phyloP scores from a whole-genome alignment of 2,797 vertebrate genomes.

The Darevskia mixta region DNA sequence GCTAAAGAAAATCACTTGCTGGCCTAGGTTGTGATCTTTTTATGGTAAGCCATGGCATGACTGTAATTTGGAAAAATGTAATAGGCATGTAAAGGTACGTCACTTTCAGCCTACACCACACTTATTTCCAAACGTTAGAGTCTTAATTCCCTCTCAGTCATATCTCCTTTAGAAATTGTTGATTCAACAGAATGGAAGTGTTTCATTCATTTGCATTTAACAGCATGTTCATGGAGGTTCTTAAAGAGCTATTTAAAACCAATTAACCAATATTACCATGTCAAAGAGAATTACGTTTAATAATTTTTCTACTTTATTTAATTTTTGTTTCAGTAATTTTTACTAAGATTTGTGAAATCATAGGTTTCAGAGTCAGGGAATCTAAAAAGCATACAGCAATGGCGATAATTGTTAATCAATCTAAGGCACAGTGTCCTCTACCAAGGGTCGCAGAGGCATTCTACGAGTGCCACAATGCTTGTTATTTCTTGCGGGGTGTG shows the following conservation, averaged over 20 bases:
- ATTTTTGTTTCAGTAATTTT: constrained; percentile 56
- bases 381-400: constrained; percentile 55
- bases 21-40: no score
- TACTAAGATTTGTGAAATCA: constrained; percentile 44
- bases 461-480: not conserved
- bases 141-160: constrained; percentile 15
- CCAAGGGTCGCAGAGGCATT: not conserved
- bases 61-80: not conserved
- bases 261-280: constrained; percentile 70
- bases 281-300: constrained; percentile 65
- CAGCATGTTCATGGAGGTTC: constrained; percentile 46
- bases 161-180: constrained; percentile 57
- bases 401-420: constrained; percentile 8
- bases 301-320: constrained; percentile 56
- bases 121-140: constrained; percentile 23
- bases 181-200: constrained; percentile 67
- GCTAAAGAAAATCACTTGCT: not conserved
- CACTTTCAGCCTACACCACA: not conserved
- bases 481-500: no score
- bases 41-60: not conserved
- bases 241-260: constrained; percentile 61
- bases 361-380: constrained; percentile 40
- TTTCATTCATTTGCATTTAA: constrained; percentile 65
- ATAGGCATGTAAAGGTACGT: not conserved
- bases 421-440: not conserved